Evolutionary conservation across 2,888 invertebrate genomes (phyloP), one percentile per base, ranked within the genome.

Genomic region (Tanytarsus gracilentus): DNA sequence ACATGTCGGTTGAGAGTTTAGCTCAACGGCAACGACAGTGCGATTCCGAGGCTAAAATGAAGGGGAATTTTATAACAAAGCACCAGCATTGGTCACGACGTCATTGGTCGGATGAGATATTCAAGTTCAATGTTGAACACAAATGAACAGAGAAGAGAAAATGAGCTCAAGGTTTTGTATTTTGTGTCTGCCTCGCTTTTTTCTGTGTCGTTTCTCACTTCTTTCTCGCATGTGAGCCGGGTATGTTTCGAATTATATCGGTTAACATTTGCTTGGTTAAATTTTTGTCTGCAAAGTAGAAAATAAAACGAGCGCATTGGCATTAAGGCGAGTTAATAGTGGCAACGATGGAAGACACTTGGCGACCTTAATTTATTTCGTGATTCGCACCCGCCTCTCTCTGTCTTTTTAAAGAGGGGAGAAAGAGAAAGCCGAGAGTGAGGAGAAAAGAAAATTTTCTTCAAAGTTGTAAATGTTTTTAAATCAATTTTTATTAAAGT

Each of bases 81-180:
- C 44, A 40, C 40, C 16, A 40, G 40, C 40, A 40, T 18, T 40
- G 40, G 21, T n/a, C 40, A 8, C 36, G 36, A 36, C 36, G 36
- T 36, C 36, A 36, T 36, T 36, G 36, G 36, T n/a, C 36, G 36
- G 36, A 36, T 14, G 16, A 16, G 23, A 26, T n/a, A 40, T 56
- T 56, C 55, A 56, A 56, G 55, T 56, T 56, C 55, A 56, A 56
- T 56, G 55, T 11, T 25, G 55, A 18, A 7, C n/a, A n/a, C n/a
- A n/a, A n/a, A n/a, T n/a, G n/a, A n/a, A n/a, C n/a, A 3, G 8
- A 18, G 30, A 8, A 9, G 36, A 27, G 11, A 44, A 56, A 56
- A 26, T 40, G 39, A 56, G 55, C 40, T 56, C 55, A 56, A 56
- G 55, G 55, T 56, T 56, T 56, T 21, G 44, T 44, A 18, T 21